These are phyloP conservation scores for Poeciliopsis turneri DNA, from an alignment of 2,797 vertebrate genomes.

Conservation along the genomic window DNA sequence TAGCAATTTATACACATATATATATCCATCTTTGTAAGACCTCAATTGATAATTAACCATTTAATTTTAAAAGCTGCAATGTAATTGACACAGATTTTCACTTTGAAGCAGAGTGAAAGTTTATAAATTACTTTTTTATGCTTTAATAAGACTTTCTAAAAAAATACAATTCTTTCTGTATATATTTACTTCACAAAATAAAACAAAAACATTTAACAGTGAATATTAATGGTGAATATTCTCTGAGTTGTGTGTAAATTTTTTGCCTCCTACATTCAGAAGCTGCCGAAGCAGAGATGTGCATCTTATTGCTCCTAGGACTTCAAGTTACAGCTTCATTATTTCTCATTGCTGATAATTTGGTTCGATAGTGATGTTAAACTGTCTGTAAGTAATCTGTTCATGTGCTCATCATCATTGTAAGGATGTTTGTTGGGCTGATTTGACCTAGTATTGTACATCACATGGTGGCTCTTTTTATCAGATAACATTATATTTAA, in stretches of 20 bases:
- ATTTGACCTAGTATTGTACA: not conserved
- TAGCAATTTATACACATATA: not conserved
- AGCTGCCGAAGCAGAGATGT: slow-evolving; percentile 2
- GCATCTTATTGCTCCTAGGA: slow-evolving; percentile 6
- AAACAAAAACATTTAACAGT: not conserved
- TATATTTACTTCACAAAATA: not conserved
- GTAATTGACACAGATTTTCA: not conserved
- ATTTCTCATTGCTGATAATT: slow-evolving; percentile 16
- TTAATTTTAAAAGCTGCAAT: not conserved
- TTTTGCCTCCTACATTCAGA: slow-evolving; percentile 17
- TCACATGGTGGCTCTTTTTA: not conserved
- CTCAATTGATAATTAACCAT: not conserved
- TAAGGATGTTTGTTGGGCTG: not conserved
- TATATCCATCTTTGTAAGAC: not conserved
- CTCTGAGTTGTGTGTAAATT: not conserved
- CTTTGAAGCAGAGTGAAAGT: not conserved
- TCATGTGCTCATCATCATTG: not conserved
- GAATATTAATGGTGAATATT: not conserved
- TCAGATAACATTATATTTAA: not conserved
- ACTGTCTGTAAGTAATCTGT: not conserved
- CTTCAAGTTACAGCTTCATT: slow-evolving; percentile 12
- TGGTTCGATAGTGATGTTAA: not conserved
- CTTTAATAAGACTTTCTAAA: not conserved
- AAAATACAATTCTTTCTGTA: not conserved
- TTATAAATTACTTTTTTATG: not conserved